Conservation (phyloP, 64 coral and sea anemone genomes). For the Actinia equina region DNA sequence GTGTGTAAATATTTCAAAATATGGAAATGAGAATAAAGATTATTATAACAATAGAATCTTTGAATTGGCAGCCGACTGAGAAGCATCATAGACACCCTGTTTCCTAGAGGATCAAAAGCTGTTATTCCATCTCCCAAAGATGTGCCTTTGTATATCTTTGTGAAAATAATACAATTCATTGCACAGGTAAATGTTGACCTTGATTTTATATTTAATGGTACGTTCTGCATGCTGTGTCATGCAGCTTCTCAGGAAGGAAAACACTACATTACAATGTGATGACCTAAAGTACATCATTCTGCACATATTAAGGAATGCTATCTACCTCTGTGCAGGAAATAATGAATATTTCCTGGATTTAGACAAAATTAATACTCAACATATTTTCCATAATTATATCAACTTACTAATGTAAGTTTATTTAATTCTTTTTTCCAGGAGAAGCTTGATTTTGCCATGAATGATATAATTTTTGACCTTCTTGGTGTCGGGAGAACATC, state of each 20-base stretch:
- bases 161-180: slow-evolving; percentile 98
- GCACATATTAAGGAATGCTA: too few relatives aligned
- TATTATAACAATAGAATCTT: too few relatives aligned
- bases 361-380: too few relatives aligned
- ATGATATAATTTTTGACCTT: slow-evolving; percentile 98
- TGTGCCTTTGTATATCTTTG: slow-evolving; percentile 93
- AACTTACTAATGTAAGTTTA: too few relatives aligned
- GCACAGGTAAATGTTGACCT: slow-evolving; percentile 58
- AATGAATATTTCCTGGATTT: not conserved
- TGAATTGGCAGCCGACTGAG: slow-evolving; percentile 65
- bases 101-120: slow-evolving; percentile 74
- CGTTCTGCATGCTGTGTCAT: too few relatives aligned
- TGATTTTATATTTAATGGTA: too few relatives aligned
- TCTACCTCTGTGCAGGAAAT: too few relatives aligned
- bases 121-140: slow-evolving; percentile 83
- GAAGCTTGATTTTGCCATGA: slow-evolving; percentile 95
- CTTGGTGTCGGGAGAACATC: slow-evolving; percentile 76
- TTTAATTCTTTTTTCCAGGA: slow-evolving; percentile 50
- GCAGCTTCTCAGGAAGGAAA: too few relatives aligned
- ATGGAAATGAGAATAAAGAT: too few relatives aligned
- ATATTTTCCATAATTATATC: not conserved
- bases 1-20: too few relatives aligned
- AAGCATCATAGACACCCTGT: slow-evolving; percentile 89
- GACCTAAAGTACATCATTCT: too few relatives aligned
- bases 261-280: too few relatives aligned